These are phyloP conservation scores for Blera fallax DNA, from an alignment of 2,888 invertebrate species.

Conservation along the genomic window DNA sequence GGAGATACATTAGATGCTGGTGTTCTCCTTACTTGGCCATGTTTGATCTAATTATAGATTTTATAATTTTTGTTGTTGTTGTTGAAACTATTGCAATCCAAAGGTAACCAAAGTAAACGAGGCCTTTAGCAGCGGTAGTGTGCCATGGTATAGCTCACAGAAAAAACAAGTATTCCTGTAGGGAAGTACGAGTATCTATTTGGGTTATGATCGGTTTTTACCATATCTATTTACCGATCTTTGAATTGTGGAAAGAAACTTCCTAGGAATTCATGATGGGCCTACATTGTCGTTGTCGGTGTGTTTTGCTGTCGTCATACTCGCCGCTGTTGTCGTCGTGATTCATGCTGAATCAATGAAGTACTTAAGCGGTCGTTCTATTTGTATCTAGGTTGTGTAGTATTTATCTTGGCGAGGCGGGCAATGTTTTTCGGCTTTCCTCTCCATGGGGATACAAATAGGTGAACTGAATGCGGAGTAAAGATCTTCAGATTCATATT, in stretches of 20 bases:
- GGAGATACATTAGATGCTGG: conserved; percentile 21
- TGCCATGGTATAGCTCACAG: neutral
- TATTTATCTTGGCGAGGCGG: conserved; percentile 38
- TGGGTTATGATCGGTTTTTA: conserved; percentile 58
- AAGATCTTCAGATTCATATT: conserved; percentile 58
- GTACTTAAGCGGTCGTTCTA: conserved; percentile 61
- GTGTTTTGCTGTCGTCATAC: conserved; percentile 31
- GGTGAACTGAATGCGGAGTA: neutral
- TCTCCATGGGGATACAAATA: conserved; percentile 42
- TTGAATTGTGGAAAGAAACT: conserved; percentile 2
- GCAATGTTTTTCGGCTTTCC: neutral
- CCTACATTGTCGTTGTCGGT: conserved; percentile 29
- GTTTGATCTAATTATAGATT: conserved; percentile 72
- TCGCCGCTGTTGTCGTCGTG: conserved; percentile 47
- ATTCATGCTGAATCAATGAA: conserved; percentile 71
- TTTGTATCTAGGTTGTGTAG: conserved; percentile 61
- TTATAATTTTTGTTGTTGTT: conserved; percentile 33
- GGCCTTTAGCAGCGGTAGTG: neutral
- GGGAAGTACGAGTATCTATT: conserved; percentile 52
- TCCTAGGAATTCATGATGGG: conserved; percentile 44
- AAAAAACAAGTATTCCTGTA: neutral
- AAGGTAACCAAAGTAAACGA: conserved; percentile 25
- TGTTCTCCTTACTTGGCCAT: conserved; percentile 27
- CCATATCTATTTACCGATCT: conserved; percentile 28
- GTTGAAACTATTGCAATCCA: neutral